Conservation (phyloP, 2,888 invertebrate genomes). For the Lasioglossum oenotherae region DNA sequence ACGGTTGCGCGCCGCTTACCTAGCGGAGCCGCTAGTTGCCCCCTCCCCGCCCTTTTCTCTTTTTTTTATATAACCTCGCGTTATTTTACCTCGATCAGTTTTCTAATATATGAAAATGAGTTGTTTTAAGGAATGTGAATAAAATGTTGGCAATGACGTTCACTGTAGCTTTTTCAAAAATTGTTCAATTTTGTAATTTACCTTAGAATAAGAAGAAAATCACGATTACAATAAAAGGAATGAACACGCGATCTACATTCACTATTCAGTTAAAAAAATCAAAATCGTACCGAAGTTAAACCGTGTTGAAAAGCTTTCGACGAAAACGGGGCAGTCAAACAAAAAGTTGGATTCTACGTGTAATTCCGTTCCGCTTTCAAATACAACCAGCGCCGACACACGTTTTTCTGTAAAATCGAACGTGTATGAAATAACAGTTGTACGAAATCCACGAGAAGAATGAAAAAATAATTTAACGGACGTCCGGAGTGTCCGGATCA, state of each 20-base stretch:
- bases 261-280: neutral
- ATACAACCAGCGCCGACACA: neutral
- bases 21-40: too few relatives aligned
- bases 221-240: neutral
- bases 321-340: neutral
- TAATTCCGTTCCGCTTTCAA: neutral
- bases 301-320: neutral
- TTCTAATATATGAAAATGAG: too few relatives aligned
- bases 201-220: neutral
- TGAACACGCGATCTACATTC: neutral
- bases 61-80: too few relatives aligned
- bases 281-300: neutral
- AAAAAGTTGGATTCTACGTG: neutral
- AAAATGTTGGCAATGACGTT: too few relatives aligned
- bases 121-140: too few relatives aligned
- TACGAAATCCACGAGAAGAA: neutral
- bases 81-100: too few relatives aligned
- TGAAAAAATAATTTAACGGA: neutral
- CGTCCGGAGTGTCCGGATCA: slow-evolving; percentile 1
- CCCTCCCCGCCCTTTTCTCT: too few relatives aligned
- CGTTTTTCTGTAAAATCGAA: neutral
- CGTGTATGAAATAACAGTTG: neutral
- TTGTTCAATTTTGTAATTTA: neutral
- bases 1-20: too few relatives aligned
- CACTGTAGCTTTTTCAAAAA: too few relatives aligned